Evolutionary conservation across 2,113 vertebrate species (phyloP).

Genomic region (Oxyura jamaicensis): DNA sequence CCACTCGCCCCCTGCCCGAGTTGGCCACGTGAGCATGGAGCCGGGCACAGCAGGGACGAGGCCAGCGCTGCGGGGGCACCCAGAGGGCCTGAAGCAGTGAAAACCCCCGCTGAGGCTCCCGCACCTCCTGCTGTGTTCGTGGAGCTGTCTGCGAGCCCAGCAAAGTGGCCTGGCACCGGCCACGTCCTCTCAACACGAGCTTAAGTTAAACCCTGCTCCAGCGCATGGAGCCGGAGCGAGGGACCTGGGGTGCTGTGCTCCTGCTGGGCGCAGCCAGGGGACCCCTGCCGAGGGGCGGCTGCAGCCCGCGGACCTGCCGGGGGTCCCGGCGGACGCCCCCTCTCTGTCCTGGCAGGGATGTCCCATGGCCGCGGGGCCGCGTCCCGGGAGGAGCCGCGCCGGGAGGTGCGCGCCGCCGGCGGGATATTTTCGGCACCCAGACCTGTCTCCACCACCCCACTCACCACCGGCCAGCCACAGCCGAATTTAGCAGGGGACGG

Average conservation of each 20-base stretch:
- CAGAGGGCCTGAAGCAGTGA: accelerated
- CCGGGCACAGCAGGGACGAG: accelerated
- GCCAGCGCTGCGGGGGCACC: not conserved
- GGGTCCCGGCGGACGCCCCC: not conserved
- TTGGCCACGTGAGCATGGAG: not conserved
- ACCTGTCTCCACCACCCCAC: not conserved
- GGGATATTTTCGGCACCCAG: not conserved
- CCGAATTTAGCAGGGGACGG: not conserved
- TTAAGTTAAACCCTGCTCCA: not conserved
- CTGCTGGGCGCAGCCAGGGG: not conserved
- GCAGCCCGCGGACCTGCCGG: not conserved
- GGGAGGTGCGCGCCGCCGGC: accelerated
- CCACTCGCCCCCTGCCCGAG: not conserved
- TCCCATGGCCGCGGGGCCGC: not conserved
- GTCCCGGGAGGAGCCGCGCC: not conserved
- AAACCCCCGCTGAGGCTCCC: not conserved
- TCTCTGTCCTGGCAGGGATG: not conserved
- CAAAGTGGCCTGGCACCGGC: accelerated
- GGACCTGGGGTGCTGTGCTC: not conserved
- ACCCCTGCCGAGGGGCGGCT: accelerated
- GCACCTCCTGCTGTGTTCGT: not conserved
- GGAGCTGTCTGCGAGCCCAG: not conserved
- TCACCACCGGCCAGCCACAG: not conserved
- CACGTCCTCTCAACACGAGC: not conserved
- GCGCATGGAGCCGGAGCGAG: not conserved